These are phyloP conservation scores for Stegostoma tigrinum DNA, from an alignment of 2,113 vertebrate species.

Conservation along the genomic window DNA sequence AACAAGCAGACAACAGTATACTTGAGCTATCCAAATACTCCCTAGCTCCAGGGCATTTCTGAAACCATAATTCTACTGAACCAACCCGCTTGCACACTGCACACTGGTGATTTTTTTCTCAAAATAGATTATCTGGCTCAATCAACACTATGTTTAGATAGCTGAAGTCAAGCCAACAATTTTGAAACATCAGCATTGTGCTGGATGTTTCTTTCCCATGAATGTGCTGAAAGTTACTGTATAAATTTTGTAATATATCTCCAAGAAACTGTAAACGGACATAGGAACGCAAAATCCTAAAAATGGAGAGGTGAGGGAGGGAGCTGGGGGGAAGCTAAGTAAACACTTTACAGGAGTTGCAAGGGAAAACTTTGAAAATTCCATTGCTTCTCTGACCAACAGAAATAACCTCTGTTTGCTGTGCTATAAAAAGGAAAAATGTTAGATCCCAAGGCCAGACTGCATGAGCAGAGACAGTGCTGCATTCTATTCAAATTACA, in stretches of 20 bases:
- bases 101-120: conserved; percentile 37
- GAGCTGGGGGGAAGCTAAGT: not conserved
- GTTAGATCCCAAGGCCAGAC: conserved; percentile 30
- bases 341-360: not conserved
- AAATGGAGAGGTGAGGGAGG: too few species aligned
- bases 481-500: conserved; percentile 40
- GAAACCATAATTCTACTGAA: conserved; percentile 40
- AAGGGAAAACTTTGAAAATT: not conserved
- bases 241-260: not conserved
- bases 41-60: conserved; percentile 39
- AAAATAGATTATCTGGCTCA: conserved; percentile 50
- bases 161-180: conserved; percentile 51
- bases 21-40: conserved; percentile 38
- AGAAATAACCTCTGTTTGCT: conserved; percentile 37
- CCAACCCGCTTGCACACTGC: conserved; percentile 36
- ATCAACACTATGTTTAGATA: conserved; percentile 46
- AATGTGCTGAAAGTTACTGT: not conserved
- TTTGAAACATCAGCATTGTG: conserved; percentile 39
- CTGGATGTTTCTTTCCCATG: conserved; percentile 42
- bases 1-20: not conserved
- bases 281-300: not conserved
- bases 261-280: not conserved
- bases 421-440: conserved; percentile 29
- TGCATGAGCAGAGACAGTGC: conserved; percentile 23
- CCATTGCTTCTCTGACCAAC: conserved; percentile 31